Conservation (phyloP, 2,888 invertebrate genomes). For the Dicyrtomina minuta region DNA sequence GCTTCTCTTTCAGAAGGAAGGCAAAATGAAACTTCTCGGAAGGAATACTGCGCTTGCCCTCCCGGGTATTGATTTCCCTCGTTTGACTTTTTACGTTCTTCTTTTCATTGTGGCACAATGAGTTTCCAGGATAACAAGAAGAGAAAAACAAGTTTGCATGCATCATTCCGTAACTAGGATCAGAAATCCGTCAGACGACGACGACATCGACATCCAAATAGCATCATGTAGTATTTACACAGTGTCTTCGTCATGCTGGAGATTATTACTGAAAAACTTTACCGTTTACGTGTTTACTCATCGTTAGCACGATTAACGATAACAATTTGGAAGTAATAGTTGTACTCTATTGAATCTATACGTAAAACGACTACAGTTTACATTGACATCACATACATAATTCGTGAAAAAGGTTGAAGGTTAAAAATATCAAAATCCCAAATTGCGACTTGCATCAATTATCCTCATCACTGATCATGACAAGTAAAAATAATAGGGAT, state of each 20-base stretch:
- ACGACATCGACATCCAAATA: neutral
- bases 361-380: neutral
- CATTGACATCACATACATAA: conserved; percentile 1
- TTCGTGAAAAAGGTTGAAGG: neutral
- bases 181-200: no score
- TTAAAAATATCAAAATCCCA: neutral
- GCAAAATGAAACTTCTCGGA: no score
- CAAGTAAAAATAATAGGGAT: neutral
- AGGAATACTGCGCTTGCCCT: conserved; percentile 21
- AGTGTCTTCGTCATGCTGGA: neutral
- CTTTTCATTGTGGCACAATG: neutral
- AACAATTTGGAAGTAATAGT: no score
- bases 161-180: neutral
- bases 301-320: neutral
- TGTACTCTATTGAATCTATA: no score
- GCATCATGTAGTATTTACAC: neutral
- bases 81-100: neutral
- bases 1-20: no score
- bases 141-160: neutral
- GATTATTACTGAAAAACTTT: neutral
- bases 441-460: neutral
- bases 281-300: conserved; percentile 10
- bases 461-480: conserved; percentile 13
- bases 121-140: conserved; percentile 22
- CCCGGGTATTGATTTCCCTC: conserved; percentile 29